Conservation (phyloP, 2,888 invertebrate species). For the Antitype chi region DNA sequence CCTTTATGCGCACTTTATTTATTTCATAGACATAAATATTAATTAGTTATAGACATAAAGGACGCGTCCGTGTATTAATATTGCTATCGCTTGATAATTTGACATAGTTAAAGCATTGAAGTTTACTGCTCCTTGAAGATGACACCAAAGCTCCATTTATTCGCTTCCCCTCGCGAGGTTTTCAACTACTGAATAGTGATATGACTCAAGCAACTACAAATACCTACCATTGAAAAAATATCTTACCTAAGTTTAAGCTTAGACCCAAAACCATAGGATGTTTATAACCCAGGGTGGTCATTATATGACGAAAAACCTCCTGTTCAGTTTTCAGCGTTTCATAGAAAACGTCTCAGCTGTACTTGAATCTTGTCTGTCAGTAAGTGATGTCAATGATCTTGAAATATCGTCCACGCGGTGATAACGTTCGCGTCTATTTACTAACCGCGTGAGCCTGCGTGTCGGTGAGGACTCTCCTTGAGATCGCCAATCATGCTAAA, state of each 20-base stretch:
- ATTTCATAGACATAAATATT: background rate
- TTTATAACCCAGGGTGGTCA: background rate
- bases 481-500: conserved; percentile 47
- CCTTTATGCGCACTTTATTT: background rate
- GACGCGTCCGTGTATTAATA: background rate
- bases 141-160: background rate
- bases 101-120: background rate
- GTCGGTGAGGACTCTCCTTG: conserved; percentile 40
- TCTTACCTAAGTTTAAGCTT: background rate
- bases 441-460: background rate
- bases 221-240: background rate
- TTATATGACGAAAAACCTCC: background rate
- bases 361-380: conserved; percentile 6
- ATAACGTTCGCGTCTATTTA: conserved; percentile 41
- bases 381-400: conserved; percentile 46
- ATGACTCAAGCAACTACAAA: background rate
- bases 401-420: conserved; percentile 12
- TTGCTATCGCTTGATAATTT: background rate
- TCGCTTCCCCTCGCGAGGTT: background rate
- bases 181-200: too few relatives aligned
- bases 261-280: background rate
- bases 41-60: background rate
- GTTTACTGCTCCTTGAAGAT: background rate
- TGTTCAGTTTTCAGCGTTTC: background rate
- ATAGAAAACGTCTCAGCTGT: background rate